phyloP scores from a whole-genome alignment of 1,140 invertebrate species.

The Brachionus manjavacas region DNA sequence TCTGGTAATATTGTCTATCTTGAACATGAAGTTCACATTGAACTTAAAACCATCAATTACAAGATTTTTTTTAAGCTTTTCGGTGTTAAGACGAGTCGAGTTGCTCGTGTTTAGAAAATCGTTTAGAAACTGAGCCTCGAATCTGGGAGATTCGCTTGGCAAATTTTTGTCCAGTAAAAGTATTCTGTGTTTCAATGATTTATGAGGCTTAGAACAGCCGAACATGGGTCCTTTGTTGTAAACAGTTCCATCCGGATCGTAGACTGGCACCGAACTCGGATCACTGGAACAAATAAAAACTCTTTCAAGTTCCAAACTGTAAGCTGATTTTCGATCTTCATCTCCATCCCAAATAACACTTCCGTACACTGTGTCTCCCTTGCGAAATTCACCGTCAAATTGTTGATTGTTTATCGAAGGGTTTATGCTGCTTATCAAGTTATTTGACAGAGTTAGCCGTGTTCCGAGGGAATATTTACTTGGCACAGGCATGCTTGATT shows the following conservation, averaged over 20 bases:
- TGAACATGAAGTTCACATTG: slow-evolving; percentile 1
- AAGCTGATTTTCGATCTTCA: slow-evolving; percentile 57
- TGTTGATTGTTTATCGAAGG: slow-evolving; percentile 48
- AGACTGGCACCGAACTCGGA: slow-evolving; percentile 58
- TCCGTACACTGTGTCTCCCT: slow-evolving; percentile 58
- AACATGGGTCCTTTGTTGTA: slow-evolving; percentile 58
- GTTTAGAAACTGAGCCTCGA: slow-evolving; percentile 36
- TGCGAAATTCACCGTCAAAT: slow-evolving; percentile 48
- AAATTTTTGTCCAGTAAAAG: slow-evolving; percentile 53
- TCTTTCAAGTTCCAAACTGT: slow-evolving; percentile 56
- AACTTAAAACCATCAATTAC: slow-evolving; percentile 36
- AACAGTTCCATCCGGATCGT: slow-evolving; percentile 58
- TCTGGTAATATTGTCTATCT: slow-evolving; percentile 26
- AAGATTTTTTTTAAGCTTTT: neutral
- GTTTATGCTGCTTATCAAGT: slow-evolving; percentile 53
- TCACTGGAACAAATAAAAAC: slow-evolving; percentile 59
- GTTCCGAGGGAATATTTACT: slow-evolving; percentile 59
- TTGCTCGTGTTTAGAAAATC: neutral
- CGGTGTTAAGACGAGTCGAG: neutral
- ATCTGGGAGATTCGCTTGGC: neutral
- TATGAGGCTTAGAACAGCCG: slow-evolving; percentile 58
- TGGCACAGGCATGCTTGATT: slow-evolving; percentile 58
- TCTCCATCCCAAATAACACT: slow-evolving; percentile 59
- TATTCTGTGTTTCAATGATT: slow-evolving; percentile 56
- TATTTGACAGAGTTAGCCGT: slow-evolving; percentile 58